Conservation (phyloP, 2,888 invertebrate species). For the Brachyopa scutellaris region DNA sequence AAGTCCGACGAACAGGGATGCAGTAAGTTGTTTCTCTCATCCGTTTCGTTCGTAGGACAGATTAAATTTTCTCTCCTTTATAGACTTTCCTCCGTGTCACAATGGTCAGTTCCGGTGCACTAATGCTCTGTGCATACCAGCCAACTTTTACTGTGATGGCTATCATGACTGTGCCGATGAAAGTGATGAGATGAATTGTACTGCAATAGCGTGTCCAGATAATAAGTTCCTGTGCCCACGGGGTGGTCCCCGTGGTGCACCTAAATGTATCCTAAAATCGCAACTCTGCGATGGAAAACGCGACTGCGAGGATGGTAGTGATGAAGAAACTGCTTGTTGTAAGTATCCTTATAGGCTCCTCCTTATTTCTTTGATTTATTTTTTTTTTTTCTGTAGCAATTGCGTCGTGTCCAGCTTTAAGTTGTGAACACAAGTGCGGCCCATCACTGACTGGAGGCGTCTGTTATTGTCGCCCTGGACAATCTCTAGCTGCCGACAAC, state of each 20-base stretch:
- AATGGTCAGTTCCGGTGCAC: conserved; percentile 96
- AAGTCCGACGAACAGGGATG: conserved; percentile 95
- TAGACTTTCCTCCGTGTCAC: conserved; percentile 94
- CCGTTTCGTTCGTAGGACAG: neutral
- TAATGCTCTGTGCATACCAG: conserved; percentile 96
- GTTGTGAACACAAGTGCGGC: conserved; percentile 95
- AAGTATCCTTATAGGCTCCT: conserved; percentile 82
- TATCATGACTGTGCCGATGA: conserved; percentile 96
- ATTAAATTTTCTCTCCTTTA: conserved; percentile 18
- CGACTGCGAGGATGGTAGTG: conserved; percentile 95
- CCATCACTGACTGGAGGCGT: conserved; percentile 94
- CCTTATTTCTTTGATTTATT: neutral
- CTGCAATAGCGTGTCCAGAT: conserved; percentile 92
- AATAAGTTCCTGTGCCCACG: conserved; percentile 95
- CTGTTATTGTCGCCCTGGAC: conserved; percentile 94
- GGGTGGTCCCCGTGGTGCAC: conserved; percentile 87
- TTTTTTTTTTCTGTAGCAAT: conserved; percentile 85
- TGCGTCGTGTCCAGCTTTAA: conserved; percentile 90
- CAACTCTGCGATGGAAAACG: conserved; percentile 95
- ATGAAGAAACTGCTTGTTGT: conserved; percentile 95
- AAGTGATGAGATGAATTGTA: conserved; percentile 94
- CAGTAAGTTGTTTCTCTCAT: conserved; percentile 85
- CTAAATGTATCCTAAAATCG: conserved; percentile 93
- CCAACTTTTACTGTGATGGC: conserved; percentile 90
- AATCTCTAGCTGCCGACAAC: conserved; percentile 91